These are phyloP conservation scores for Andrena chrysosceles DNA, from an alignment of 2,888 invertebrate genomes.

Conservation along the genomic window DNA sequence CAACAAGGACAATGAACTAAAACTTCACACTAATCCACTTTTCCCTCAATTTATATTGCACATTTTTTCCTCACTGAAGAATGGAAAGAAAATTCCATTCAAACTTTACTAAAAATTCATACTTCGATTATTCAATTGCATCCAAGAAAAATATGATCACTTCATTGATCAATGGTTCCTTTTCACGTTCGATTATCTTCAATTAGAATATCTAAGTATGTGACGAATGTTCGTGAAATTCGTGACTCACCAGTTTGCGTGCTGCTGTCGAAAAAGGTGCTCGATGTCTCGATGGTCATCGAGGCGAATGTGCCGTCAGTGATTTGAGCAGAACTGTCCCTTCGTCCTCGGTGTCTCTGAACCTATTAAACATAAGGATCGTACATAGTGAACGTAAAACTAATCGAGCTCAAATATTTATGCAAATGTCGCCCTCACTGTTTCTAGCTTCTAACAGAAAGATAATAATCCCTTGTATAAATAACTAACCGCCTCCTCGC, in stretches of 20 bases:
- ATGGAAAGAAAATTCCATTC: too few relatives aligned
- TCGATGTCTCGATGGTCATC: constrained; percentile 97
- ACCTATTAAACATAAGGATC: constrained; percentile 70
- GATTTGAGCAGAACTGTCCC: constrained; percentile 96
- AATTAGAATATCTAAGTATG: not conserved
- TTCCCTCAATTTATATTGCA: not conserved
- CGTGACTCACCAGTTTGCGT: constrained; percentile 94
- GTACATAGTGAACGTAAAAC: not conserved
- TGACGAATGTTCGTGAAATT: not conserved
- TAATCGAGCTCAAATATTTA: not conserved
- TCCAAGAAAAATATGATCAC: not conserved
- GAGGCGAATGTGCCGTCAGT: constrained; percentile 96
- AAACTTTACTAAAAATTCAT: too few relatives aligned
- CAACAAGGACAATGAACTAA: not conserved
- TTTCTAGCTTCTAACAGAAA: not conserved
- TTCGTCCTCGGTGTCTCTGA: constrained; percentile 88
- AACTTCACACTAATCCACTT: not conserved
- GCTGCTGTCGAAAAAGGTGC: constrained; percentile 96
- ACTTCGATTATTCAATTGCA: too few relatives aligned
- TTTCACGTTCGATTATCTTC: not conserved
- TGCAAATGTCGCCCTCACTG: not conserved
- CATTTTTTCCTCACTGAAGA: too few relatives aligned
- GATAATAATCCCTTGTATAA: not conserved
- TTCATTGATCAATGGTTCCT: not conserved
- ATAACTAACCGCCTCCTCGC: constrained; percentile 89